Conservation (phyloP, 2,797 vertebrate species). For the Microcaecilia unicolor region DNA sequence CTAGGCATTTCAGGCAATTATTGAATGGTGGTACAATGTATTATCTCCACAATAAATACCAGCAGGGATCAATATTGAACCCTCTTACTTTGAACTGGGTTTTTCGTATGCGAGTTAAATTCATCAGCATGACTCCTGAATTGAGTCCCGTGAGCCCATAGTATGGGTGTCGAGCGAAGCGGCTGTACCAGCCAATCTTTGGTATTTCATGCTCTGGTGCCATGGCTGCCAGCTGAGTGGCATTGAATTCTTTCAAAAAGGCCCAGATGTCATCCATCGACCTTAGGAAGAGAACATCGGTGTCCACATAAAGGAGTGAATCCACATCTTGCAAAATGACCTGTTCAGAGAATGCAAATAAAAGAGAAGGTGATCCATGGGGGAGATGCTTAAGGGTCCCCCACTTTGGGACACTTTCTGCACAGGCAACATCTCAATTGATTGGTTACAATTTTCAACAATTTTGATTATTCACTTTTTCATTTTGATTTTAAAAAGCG, state of each 20-base stretch:
- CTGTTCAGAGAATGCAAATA: slow-evolving; percentile 35
- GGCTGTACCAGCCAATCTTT: slow-evolving; percentile 95
- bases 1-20: too few relatives aligned
- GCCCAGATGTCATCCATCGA: slow-evolving; percentile 92
- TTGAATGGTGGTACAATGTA: too few relatives aligned
- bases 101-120: slow-evolving; percentile 85
- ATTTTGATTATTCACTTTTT: too few relatives aligned
- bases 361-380: background rate
- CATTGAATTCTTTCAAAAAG: slow-evolving; percentile 79
- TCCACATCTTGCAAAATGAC: slow-evolving; percentile 91
- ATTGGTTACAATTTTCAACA: too few relatives aligned
- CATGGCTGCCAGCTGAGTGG: slow-evolving; percentile 90
- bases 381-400: background rate
- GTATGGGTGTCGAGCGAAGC: slow-evolving; percentile 88
- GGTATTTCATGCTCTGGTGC: slow-evolving; percentile 92
- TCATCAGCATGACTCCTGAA: slow-evolving; percentile 97
- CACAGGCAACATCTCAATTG: too few relatives aligned
- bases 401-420: too few relatives aligned
- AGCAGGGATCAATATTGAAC: background rate
- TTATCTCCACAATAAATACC: too few relatives aligned
- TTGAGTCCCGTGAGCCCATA: slow-evolving; percentile 86
- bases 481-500: too few relatives aligned
- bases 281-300: slow-evolving; percentile 89
- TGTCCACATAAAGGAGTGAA: slow-evolving; percentile 91
- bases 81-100: slow-evolving; percentile 79